These are phyloP conservation scores for Bombus confusus DNA, from an alignment of 1,140 invertebrate genomes.

Conservation along the genomic window DNA sequence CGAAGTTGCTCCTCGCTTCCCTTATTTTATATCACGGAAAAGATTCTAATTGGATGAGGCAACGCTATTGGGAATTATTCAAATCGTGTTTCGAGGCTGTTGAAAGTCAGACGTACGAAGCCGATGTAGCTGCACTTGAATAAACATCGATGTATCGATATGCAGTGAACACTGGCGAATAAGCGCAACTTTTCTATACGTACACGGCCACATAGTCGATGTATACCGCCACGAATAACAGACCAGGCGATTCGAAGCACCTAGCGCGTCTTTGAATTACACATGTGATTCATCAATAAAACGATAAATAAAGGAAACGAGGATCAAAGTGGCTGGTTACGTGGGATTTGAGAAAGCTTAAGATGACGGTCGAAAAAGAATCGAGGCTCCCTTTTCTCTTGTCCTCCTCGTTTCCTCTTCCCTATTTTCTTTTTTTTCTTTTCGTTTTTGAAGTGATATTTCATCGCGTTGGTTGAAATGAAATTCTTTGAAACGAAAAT, in stretches of 20 bases:
- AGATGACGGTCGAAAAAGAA: background rate
- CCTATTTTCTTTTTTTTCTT: background rate
- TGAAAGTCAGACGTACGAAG: constrained; percentile 49
- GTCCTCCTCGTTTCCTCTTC: background rate
- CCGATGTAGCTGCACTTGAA: constrained; percentile 65
- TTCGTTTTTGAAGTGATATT: too few relatives aligned
- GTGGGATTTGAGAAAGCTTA: background rate
- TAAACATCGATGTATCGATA: constrained; percentile 62
- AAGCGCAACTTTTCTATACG: constrained; percentile 23
- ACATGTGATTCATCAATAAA: constrained; percentile 39
- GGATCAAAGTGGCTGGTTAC: constrained; percentile 11
- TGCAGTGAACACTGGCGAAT: constrained; percentile 45
- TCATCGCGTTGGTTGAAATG: too few relatives aligned
- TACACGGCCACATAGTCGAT: background rate
- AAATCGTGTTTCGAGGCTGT: constrained; percentile 37
- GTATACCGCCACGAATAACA: constrained; percentile 37
- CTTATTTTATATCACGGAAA: constrained; percentile 23
- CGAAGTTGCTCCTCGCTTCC: background rate
- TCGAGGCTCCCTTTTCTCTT: too few relatives aligned
- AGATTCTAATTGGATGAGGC: constrained; percentile 37
- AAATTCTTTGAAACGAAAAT: background rate
- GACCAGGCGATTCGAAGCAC: constrained; percentile 15
- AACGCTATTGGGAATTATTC: constrained; percentile 46
- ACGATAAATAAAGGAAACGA: constrained; percentile 32
- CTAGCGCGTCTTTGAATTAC: constrained; percentile 47